Evolutionary conservation across 2,888 invertebrate genomes (phyloP).

Genomic region (Prenolepis imparis): DNA sequence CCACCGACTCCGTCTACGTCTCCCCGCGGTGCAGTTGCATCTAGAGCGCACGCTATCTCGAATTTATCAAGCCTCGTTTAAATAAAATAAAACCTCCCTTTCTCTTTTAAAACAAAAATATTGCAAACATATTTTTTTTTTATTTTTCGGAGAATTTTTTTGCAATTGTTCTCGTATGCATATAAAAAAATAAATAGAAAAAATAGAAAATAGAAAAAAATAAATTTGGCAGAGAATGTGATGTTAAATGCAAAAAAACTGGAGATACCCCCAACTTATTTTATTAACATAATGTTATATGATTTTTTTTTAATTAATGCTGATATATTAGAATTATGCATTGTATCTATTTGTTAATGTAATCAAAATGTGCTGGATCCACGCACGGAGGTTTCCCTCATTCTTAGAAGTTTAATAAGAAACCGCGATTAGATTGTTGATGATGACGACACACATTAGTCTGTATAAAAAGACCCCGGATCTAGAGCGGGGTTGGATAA

Average conservation of each 20-base stretch:
- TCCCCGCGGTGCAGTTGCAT: neutral
- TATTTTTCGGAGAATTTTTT: too few species aligned
- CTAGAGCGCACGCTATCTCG: neutral
- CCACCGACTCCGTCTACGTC: constrained; percentile 43
- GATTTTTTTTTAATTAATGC: neutral
- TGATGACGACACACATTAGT: neutral
- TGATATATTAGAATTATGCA: neutral
- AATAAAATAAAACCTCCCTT: too few species aligned
- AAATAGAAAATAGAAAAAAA: too few species aligned
- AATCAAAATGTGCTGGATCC: neutral
- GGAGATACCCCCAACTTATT: neutral
- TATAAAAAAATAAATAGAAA: too few species aligned
- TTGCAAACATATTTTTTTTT: too few species aligned
- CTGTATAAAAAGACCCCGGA: constrained; percentile 13
- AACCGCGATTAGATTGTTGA: neutral
- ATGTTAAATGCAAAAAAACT: too few species aligned
- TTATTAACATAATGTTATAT: neutral
- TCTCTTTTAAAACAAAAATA: neutral
- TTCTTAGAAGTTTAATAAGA: neutral
- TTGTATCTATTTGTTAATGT: neutral
- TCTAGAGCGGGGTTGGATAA: constrained; percentile 14
- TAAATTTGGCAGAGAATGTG: too few species aligned
- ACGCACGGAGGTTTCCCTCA: neutral
- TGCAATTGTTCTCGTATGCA: too few species aligned
- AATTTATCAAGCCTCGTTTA: neutral